These are phyloP conservation scores for Ophioninae sp. DNA, from an alignment of 2,888 invertebrate species.

Conservation along the genomic window DNA sequence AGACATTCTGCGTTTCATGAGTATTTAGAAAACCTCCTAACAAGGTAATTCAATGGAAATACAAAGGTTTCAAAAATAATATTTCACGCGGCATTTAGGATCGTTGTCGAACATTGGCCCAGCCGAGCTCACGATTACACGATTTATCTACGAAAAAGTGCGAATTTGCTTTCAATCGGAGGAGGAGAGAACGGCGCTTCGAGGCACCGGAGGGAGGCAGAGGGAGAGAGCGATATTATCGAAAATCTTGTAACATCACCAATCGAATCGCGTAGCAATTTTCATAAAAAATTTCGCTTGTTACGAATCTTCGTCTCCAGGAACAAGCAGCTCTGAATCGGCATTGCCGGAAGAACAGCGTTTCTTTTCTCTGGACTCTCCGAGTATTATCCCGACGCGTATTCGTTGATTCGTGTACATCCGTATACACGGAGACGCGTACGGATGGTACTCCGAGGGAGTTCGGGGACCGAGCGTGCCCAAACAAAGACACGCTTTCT, in stretches of 20 bases:
- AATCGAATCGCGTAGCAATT: slow-evolving; percentile 35
- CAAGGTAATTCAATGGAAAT: neutral
- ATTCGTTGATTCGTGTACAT: slow-evolving; percentile 7
- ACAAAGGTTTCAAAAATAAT: slow-evolving; percentile 46
- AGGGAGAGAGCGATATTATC: slow-evolving; percentile 30
- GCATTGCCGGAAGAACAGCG: slow-evolving; percentile 27
- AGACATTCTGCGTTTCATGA: slow-evolving; percentile 26
- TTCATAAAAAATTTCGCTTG: slow-evolving; percentile 31
- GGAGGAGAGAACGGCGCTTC: too few relatives aligned
- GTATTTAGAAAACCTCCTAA: slow-evolving; percentile 21
- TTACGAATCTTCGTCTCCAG: slow-evolving; percentile 23
- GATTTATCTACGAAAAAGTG: too few relatives aligned
- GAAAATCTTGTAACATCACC: slow-evolving; percentile 52
- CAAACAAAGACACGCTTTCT: slow-evolving; percentile 70
- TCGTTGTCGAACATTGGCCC: slow-evolving; percentile 47
- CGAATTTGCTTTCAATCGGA: too few relatives aligned
- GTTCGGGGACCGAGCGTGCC: slow-evolving; percentile 32
- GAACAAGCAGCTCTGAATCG: slow-evolving; percentile 12
- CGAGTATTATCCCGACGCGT: slow-evolving; percentile 22
- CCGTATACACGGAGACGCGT: neutral
- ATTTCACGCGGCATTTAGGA: slow-evolving; percentile 42
- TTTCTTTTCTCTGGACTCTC: slow-evolving; percentile 45
- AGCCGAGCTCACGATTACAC: slow-evolving; percentile 56
- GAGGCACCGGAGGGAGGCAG: neutral
- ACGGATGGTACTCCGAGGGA: slow-evolving; percentile 22